Evolutionary conservation across 2,113 vertebrate species (phyloP), one percentile per base, ranked within the genome.

Genomic region (Porphyrio hochstetteri): DNA sequence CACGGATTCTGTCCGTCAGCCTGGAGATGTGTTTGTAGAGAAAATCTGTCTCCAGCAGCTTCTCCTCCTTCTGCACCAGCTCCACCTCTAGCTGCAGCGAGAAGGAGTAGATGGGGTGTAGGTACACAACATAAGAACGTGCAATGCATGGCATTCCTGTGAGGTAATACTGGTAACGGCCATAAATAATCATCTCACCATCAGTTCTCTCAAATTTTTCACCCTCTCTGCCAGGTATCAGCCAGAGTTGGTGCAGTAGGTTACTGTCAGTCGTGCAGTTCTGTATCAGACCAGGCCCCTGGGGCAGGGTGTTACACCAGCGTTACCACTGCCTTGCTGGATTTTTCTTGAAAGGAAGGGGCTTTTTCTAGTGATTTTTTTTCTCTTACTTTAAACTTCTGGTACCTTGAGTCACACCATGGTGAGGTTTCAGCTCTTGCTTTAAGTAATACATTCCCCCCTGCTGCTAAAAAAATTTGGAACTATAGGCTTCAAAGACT

Each of bases 11-110:
- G 64, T 98, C 97, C 0, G 97, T 98, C 71, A 99, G 97, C 52
- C 92, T 90, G 6, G 97, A 98, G 90, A 99, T 95, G 35, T 99
- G 99, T 71, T 99, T 97, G 2, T 97, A 98, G 28, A 99, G 98
- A 74, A 99, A 97, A 31, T 98, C 98, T 46, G 96, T 99, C 88
- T 99, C 98, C 97, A 99, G 93, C 90, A 99, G 61, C 83, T 98
- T 98, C 80, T 98, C 97, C 96, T 99, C 98, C 40, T 98, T 97
- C 71, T 98, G 97, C 21, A 97, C 89, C 84, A 99, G 94, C 68
- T 97, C 97, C n/a, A 95, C 75, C 97, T 99, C 98, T 23, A 99
- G 96, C 99, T 99, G 78, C 60, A 56, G 76, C 2, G 4, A 85
- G 84, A 64, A 84, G n/a, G 76, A 68, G 57, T 36, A n/a, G 23